phyloP scores from a whole-genome alignment of 2,797 vertebrate species.

The Cossypha dichroa region DNA sequence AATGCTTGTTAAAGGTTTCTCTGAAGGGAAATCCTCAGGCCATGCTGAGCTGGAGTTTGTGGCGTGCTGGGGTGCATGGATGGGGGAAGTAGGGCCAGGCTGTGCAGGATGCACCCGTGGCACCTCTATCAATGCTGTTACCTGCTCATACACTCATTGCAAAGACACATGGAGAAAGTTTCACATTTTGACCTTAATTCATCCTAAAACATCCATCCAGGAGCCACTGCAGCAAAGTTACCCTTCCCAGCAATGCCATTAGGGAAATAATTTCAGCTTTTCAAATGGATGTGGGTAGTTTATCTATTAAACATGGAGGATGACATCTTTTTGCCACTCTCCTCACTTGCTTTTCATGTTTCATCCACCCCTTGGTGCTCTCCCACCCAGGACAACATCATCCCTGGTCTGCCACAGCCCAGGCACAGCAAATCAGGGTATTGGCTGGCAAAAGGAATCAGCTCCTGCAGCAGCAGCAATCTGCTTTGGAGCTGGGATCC shows the following conservation, averaged over 20 bases:
- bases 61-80: neutral
- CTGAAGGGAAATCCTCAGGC: neutral
- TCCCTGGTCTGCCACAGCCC: neutral
- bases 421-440: neutral
- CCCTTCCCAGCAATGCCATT: neutral
- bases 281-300: neutral
- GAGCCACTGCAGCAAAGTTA: neutral
- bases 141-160: neutral
- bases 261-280: neutral
- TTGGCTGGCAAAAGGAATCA: neutral
- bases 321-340: neutral
- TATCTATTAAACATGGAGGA: neutral
- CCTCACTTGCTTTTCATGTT: neutral
- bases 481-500: neutral
- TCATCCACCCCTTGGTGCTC: neutral
- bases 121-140: rapidly evolving
- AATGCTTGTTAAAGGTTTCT: neutral
- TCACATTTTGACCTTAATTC: neutral
- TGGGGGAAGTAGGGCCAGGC: neutral
- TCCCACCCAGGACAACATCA: neutral
- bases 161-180: neutral
- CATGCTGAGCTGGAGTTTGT: neutral
- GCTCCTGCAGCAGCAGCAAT: neutral
- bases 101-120: rapidly evolving
- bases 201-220: neutral